Conservation (phyloP, 2,888 invertebrate species). For the Drosophila gaucha region DNA sequence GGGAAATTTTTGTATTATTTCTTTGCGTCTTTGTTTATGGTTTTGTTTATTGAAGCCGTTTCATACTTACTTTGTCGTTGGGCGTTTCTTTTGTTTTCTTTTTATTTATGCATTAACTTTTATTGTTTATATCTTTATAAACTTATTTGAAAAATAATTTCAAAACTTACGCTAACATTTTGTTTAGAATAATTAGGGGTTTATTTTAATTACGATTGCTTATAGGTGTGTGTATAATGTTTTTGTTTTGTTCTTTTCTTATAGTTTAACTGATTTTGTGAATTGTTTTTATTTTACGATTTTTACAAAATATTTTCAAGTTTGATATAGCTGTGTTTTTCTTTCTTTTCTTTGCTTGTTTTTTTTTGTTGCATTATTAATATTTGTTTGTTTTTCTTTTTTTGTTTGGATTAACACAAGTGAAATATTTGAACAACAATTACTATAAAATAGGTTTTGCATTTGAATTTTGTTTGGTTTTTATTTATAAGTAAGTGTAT, state of each 20-base stretch:
- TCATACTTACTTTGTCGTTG: conserved; percentile 72
- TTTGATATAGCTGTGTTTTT: conserved; percentile 32
- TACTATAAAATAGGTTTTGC: conserved; percentile 52
- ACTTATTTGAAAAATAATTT: conserved; percentile 63
- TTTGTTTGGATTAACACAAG: conserved; percentile 52
- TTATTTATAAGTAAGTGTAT: conserved; percentile 56
- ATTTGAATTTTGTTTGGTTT: conserved; percentile 52
- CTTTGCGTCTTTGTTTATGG: conserved; percentile 1
- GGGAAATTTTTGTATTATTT: conserved; percentile 12
- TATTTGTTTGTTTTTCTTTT: conserved; percentile 31
- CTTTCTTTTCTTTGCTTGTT: conserved; percentile 36
- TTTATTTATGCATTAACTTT: conserved; percentile 39
- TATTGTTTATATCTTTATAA: conserved; percentile 47
- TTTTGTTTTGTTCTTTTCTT: conserved; percentile 42
- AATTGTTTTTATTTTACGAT: conserved; percentile 49
- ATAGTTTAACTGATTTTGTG: conserved; percentile 40
- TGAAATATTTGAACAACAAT: conserved; percentile 52
- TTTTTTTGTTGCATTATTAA: conserved; percentile 32
- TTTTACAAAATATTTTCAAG: conserved; percentile 51
- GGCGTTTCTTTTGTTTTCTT: conserved; percentile 48
- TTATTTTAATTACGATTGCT: conserved; percentile 45
- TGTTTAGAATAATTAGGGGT: conserved; percentile 55
- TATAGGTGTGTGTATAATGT: conserved; percentile 47
- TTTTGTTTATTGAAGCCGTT: conserved; percentile 51
- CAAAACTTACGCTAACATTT: conserved; percentile 75